Conservation (phyloP, 2,113 vertebrate genomes). For the Corythaixoides concolor region DNA sequence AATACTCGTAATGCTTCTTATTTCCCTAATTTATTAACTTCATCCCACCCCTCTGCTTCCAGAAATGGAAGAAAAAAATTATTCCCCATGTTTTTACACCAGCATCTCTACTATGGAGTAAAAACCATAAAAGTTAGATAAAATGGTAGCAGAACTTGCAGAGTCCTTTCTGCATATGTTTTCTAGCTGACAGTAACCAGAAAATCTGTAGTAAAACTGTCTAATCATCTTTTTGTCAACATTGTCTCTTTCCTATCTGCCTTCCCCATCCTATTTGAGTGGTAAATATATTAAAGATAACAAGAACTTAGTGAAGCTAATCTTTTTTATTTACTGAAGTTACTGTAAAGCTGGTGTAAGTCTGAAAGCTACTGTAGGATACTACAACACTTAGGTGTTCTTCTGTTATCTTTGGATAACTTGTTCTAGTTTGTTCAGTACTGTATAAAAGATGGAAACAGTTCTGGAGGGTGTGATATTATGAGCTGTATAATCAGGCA, state of each 20-base stretch:
- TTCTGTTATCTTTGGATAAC: neutral
- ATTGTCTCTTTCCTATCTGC: neutral
- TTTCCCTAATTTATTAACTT: neutral
- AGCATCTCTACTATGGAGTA: neutral
- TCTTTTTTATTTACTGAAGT: neutral
- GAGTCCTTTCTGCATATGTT: neutral
- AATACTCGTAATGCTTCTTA: neutral
- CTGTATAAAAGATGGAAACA: neutral
- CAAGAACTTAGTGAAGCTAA: neutral
- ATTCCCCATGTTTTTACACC: neutral
- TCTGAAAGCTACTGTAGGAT: neutral
- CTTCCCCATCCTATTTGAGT: neutral
- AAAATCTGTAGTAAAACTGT: neutral
- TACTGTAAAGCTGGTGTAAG: neutral
- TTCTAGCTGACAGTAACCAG: neutral
- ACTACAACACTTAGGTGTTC: neutral
- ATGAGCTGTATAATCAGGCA: neutral
- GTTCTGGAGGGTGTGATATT: neutral
- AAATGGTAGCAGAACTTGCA: neutral
- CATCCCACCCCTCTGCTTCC: neutral
- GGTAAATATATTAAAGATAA: neutral
- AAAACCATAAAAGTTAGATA: neutral
- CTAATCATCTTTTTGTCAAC: neutral
- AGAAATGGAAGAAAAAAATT: neutral
- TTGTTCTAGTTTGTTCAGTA: neutral